Base-by-base conservation (phyloP, 2,113 vertebrate genomes). In the Aix galericulata region DNA sequence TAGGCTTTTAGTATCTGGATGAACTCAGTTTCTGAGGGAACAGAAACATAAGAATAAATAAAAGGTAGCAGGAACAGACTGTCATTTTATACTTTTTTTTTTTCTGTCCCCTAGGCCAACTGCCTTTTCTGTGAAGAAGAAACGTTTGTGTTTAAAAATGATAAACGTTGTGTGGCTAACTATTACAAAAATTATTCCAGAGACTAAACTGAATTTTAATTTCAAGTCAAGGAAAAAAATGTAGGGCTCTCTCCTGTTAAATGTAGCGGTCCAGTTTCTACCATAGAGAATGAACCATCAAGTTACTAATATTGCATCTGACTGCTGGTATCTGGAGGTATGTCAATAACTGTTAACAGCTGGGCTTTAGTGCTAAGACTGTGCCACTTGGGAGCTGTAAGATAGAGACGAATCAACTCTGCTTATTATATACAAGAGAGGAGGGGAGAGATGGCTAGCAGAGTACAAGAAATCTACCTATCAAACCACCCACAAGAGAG, bases 1-100 rank as follows among this genome's bases (percentile, higher is more conserved):
- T 82, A 72, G 72, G 88, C 68, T 96, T 89, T 82, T 94, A 95
- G 88, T 86, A 95, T 85, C 94, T 94, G 90, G 79, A 94, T 93
- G 91, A 95, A 94, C 88, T 59, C 77, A 74, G 68, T 52, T 89
- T 89, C 69, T 77, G 34, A 89, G 73, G 68, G 20, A 38, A 32
- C 1, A 89, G 88, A 88, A 92, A 83, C 74, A 62, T 84, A 89
- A 91, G 95, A 97, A 94, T 90, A 93, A 96, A 86, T 82, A 81
- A 85, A 94, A 96, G 64, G 88, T 95, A 86, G 91, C 93, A 92
- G 68, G 80, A 93, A 82, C 32, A 88, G 84, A 32, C 80, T 91
- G 85, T 83, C 90, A 93, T 94, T 94, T 94, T 44, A 95, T 94
- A 23, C 48, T 18, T 18, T 18, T 46, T 17, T 46, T 46, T 44